Percentiles rank a stretch among this genome's conserved stretches.
These are phyloP conservation scores for Phalanger gymnotis DNA, from an alignment of 2,797 vertebrate species.

Conservation along the genomic window DNA sequence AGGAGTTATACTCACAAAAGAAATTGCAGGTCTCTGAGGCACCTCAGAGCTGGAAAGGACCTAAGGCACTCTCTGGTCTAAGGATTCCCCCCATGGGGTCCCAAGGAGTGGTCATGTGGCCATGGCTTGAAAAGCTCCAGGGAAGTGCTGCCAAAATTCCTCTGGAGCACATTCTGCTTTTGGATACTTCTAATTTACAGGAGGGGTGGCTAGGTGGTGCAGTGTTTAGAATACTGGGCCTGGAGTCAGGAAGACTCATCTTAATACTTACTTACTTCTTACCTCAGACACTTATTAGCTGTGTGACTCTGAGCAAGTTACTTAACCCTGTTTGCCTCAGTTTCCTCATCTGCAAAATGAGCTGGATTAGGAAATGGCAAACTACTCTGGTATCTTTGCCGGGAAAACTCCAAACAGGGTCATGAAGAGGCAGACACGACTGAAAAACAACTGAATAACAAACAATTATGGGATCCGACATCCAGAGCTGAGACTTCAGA, in stretches of 20 bases:
- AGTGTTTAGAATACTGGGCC: no score
- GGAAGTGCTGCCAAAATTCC: not conserved
- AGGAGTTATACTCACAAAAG: not conserved
- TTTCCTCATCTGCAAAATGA: not conserved
- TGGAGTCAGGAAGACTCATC: not conserved
- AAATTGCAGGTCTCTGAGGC: not conserved
- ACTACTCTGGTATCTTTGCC: not conserved
- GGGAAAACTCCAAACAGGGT: not conserved
- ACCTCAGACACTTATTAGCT: not conserved
- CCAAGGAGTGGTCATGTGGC: not conserved
- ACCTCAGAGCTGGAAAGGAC: not conserved
- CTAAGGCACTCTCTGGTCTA: not conserved
- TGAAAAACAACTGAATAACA: not conserved
- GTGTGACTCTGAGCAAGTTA: not conserved
- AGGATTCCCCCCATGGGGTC: no score
- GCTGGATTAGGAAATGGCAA: not conserved
- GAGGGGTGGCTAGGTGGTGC: not conserved
- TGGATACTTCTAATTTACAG: not conserved
- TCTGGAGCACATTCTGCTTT: not conserved
- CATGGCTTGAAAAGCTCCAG: not conserved
- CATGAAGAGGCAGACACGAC: not conserved
- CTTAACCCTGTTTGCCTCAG: not conserved
- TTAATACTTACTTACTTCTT: not conserved
- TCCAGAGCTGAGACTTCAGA: not conserved
- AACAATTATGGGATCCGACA: not conserved